Base-by-base conservation (phyloP, 1,140 invertebrate species). In the Cepaea nemoralis region DNA sequence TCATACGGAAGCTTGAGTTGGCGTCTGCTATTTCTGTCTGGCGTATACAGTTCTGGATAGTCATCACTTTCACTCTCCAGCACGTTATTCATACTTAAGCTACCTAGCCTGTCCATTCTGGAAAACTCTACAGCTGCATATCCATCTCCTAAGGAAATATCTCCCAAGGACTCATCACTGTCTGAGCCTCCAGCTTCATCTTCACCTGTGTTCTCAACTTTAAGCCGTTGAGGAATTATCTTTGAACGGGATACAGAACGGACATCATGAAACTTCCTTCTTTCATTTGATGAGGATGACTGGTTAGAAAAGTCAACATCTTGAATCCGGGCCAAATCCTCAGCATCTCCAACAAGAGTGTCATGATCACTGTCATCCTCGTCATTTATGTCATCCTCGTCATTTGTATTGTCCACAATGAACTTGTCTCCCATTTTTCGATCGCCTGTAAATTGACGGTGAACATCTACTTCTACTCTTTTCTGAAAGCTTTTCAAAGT, bases 71-170 rank as follows among this genome's bases (percentile, higher is more conserved):
- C 70, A 81, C 50, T 59, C 22, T 78, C 76, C 12, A 70, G 39
- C 45, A 59, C 39, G 40, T 77, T 80, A 45, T 55, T 76, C 80
- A 74, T 81, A 69, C 80, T 82, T 37, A 74, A 69, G 33, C 73
- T 73, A 19, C 67, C 79, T 76, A 73, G 42, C 76, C 77, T 77
- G 59, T 70, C 39, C 27, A 69, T 31, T 14, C 50, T 63, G 19
- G 40, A 50, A 77, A 82, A 82, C 31, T 82, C 69, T 40, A 73
- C 33, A 66, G 82, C 78, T 59, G 83, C 27, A 69, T 74, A 73
- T 77, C 83, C 48, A 82, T 76, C 83, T 82, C 78, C 59, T 67
- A 76, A 31, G 80, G 77, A 78, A 1, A 48, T 66, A 76, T 82
- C 39, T 69, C 75, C 63, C n/a, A 80, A 71, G 27, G 78, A 80